Evolutionary conservation across 2,888 invertebrate genomes (phyloP).

Genomic region (Polyommatus icarus): DNA sequence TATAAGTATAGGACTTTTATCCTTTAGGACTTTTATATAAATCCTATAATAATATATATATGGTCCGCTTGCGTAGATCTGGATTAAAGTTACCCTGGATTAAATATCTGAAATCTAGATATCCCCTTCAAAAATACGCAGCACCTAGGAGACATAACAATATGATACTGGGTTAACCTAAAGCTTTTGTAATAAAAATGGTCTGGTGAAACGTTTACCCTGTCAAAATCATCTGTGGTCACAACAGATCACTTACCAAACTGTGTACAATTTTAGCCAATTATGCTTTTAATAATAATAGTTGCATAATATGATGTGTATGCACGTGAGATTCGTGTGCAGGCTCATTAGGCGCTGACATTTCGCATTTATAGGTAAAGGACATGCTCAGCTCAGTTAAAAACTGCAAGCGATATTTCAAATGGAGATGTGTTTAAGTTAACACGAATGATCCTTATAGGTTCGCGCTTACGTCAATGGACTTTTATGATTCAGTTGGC

Average conservation of each 20-base stretch:
- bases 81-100: too few relatives aligned
- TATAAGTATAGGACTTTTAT: too few relatives aligned
- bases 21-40: too few relatives aligned
- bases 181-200: not conserved
- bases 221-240: not conserved
- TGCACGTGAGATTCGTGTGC: conserved; percentile 56
- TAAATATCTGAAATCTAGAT: too few relatives aligned
- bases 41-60: too few relatives aligned
- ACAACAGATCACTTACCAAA: not conserved
- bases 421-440: conserved; percentile 9
- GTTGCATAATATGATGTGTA: conserved; percentile 18
- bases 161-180: not conserved
- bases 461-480: not conserved
- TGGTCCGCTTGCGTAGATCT: too few relatives aligned
- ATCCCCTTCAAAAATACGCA: too few relatives aligned
- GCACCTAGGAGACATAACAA: too few relatives aligned
- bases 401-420: conserved; percentile 21
- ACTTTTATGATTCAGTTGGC: not conserved
- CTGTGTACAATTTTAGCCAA: not conserved
- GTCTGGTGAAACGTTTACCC: not conserved
- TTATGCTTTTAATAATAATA: conserved; percentile 24
- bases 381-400: conserved; percentile 48
- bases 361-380: conserved; percentile 62
- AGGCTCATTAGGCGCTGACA: conserved; percentile 59
- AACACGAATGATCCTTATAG: conserved; percentile 9